Base-by-base conservation (phyloP, 2,888 invertebrate genomes). In the Lamproptera curius region DNA sequence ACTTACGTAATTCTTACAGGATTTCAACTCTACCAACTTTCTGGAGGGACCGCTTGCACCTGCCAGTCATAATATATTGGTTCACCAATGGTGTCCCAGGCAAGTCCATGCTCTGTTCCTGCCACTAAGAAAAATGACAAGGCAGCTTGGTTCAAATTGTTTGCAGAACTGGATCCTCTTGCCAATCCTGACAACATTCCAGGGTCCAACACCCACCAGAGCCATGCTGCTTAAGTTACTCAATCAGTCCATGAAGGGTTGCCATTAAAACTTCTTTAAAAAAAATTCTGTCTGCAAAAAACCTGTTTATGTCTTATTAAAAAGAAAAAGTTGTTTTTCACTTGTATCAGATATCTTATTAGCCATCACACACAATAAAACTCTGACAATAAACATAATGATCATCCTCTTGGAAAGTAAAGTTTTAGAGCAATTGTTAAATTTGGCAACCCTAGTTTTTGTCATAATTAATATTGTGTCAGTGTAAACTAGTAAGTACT, bases 161-260 rank as follows among this genome's bases (percentile, higher is more conserved):
- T 98, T 85, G 95, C 97, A 31, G 97, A 97, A 76, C 80, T 98
- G 49, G 97, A 98, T 84, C 97, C 97, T 0, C 85, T 97, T 26
- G 92, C 96, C 9, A 96, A 97, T 83, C 95, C 96, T 33, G 94
- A 96, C 37, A 85, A 71, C 41, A 68, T 89, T 15, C 80, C 73
- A 13, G 85, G 88, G 3, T 66, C 76, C 8, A 84, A 85, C 48
- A 68, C 63, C n/a, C 80, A 76, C 49, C 87, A 89, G 33, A 89
- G 89, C 56, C 89, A 89, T 66, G 84, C 88, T 33, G 89, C 89
- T 60, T 89, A 80, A 41, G 42, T 33, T 17, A 34, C 33, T n/a
- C n/a, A n/a, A 6, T 2, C 28, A 10, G 37, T 38, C 14, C 9
- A 16, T 16, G 15, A 8, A 37, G 41, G 33, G 38, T 28, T 38